Evolutionary conservation across 30 jellyfish, hydroid and myxozoan species (phyloP).

Genomic region (Pseudorhiza aurosa): DNA sequence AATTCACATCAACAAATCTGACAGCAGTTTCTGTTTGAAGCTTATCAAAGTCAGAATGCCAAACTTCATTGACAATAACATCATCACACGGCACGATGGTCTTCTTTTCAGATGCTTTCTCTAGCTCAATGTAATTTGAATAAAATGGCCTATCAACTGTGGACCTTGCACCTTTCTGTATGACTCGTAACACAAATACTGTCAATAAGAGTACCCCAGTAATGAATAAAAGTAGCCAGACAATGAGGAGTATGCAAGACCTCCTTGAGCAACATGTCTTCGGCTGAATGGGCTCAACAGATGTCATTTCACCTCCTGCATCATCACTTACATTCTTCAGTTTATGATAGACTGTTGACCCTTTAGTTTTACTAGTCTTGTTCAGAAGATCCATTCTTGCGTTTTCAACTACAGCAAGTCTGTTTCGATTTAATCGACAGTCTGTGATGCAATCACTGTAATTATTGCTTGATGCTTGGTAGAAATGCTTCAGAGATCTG

Average conservation of each 20-base stretch:
- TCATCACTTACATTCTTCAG: conserved; percentile 23
- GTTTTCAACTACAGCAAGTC: neutral
- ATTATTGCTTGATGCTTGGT: conserved; percentile 68
- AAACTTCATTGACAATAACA: conserved; percentile 43
- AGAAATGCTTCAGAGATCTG: conserved; percentile 70
- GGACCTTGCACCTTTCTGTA: neutral
- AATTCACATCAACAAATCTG: conserved; percentile 71
- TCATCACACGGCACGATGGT: conserved; percentile 57
- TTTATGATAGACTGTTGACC: conserved; percentile 4
- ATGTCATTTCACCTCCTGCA: neutral
- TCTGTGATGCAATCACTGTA: neutral
- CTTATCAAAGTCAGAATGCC: conserved; percentile 79
- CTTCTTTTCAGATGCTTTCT: neutral
- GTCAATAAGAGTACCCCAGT: conserved; percentile 38
- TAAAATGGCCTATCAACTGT: neutral
- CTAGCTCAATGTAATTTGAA: neutral
- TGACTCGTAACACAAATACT: conserved; percentile 6
- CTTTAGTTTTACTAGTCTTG: neutral
- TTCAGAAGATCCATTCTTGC: neutral
- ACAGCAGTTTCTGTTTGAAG: conserved; percentile 82
- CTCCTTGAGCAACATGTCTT: conserved; percentile 38
- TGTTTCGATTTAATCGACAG: neutral
- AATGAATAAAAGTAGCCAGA: conserved; percentile 35
- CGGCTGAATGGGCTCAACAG: conserved; percentile 26
- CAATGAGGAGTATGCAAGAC: conserved; percentile 9